phyloP scores from a whole-genome alignment of 2,888 invertebrate genomes.

The Parelbella ahira region DNA sequence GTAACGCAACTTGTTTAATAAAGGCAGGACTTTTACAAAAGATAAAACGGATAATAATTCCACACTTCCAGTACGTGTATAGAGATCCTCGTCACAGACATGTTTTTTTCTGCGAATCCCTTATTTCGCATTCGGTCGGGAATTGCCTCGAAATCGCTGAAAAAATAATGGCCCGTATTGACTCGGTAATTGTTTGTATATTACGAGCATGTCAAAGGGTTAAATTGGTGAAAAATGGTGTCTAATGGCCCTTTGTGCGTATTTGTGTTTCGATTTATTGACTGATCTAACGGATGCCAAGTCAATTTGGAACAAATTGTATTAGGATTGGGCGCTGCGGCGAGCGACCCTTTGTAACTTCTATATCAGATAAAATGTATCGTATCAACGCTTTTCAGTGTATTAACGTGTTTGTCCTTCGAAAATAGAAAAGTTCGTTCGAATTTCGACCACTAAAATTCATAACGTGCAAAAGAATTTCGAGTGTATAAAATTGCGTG shows the following conservation, averaged over 20 bases:
- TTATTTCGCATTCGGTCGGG: conserved; percentile 39
- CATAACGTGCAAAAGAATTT: too few species aligned
- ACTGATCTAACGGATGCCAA: conserved; percentile 16
- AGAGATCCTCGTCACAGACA: conserved; percentile 31
- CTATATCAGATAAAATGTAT: too few species aligned
- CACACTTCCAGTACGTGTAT: conserved; percentile 1
- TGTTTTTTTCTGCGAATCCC: conserved; percentile 36
- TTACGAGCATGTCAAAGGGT: conserved; percentile 21
- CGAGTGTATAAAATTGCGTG: too few species aligned
- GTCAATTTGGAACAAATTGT: conserved; percentile 9
- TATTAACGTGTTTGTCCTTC: too few species aligned
- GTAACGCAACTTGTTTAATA: too few species aligned
- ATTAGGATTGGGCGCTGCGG: conserved; percentile 7
- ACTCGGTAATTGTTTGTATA: conserved; percentile 30
- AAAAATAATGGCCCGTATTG: conserved; percentile 36
- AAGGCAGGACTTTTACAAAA: too few species aligned
- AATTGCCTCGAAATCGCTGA: conserved; percentile 36
- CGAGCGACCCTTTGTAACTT: conserved; percentile 6
- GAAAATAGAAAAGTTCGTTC: too few species aligned
- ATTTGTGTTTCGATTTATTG: conserved; percentile 18
- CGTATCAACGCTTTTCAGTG: too few species aligned
- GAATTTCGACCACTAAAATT: too few species aligned
- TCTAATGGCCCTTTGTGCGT: conserved; percentile 12
- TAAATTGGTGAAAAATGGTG: conserved; percentile 20
- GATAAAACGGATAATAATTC: too few species aligned